Evolutionary conservation across 2,888 invertebrate genomes (phyloP).

Genomic region (Seira sanloemensis): DNA sequence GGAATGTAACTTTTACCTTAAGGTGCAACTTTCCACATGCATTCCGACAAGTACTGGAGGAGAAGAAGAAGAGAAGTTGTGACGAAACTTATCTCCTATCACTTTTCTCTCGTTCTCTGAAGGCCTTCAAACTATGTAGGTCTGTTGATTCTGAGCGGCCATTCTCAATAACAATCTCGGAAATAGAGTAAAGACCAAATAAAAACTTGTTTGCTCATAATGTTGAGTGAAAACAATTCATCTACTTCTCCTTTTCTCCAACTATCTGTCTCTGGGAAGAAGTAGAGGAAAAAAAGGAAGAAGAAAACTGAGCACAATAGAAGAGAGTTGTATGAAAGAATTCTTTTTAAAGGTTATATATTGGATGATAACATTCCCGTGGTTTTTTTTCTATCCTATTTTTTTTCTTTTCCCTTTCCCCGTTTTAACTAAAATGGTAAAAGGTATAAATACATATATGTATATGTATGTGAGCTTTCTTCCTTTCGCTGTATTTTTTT

Average conservation of each 20-base stretch:
- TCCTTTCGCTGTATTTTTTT: no score
- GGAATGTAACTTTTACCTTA: no score
- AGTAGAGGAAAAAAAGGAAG: constrained; percentile 23
- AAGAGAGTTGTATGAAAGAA: constrained; percentile 35
- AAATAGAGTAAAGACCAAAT: constrained; percentile 64
- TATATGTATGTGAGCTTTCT: constrained; percentile 15
- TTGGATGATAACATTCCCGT: constrained; percentile 52
- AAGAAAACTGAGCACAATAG: constrained; percentile 45
- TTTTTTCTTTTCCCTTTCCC: neutral
- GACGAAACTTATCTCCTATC: neutral
- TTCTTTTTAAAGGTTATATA: constrained; percentile 42
- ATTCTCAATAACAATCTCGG: constrained; percentile 62
- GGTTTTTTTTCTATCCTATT: constrained; percentile 33
- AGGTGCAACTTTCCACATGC: no score
- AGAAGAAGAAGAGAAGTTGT: neutral
- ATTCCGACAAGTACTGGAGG: no score
- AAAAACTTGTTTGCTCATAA: constrained; percentile 67
- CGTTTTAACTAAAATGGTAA: constrained; percentile 38
- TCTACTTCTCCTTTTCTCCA: constrained; percentile 54
- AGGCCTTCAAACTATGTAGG: no score
- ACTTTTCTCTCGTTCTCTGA: neutral
- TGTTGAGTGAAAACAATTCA: constrained; percentile 64
- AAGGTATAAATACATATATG: neutral
- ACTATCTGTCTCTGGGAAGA: constrained; percentile 41
- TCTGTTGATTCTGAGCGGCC: constrained; percentile 47